These are phyloP conservation scores for Xanthia togata DNA, from an alignment of 2,888 invertebrate species.

Conservation along the genomic window DNA sequence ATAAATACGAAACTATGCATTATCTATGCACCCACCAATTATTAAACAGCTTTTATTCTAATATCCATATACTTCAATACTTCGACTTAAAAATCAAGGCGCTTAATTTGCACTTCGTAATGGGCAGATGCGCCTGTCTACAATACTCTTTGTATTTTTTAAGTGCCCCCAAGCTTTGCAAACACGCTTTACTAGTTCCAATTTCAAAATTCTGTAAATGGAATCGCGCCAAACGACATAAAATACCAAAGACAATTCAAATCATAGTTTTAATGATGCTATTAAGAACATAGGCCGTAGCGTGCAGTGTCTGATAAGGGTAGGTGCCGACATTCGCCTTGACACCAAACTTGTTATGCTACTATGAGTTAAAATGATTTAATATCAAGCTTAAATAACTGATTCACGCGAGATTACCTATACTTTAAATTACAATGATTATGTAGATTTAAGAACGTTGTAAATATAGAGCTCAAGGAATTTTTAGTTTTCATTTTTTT, in stretches of 20 bases:
- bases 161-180: no score
- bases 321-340: slow-evolving; percentile 69
- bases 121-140: not conserved
- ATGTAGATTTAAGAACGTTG: slow-evolving; percentile 12
- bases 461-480: slow-evolving; percentile 21
- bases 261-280: slow-evolving; percentile 47
- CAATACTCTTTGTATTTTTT: not conserved
- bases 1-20: slow-evolving; percentile 4
- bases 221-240: slow-evolving; percentile 3
- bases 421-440: slow-evolving; percentile 11
- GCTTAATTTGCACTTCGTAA: not conserved
- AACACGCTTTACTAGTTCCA: not conserved
- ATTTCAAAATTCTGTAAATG: slow-evolving; percentile 24
- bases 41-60: not conserved
- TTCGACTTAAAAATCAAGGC: not conserved
- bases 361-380: slow-evolving; percentile 36
- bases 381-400: slow-evolving; percentile 29
- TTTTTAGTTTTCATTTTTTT: not conserved
- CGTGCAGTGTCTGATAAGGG: slow-evolving; percentile 63
- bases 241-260: slow-evolving; percentile 38
- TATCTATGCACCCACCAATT: not conserved
- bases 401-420: slow-evolving; percentile 33
- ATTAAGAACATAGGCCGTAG: slow-evolving; percentile 41
- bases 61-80: not conserved
- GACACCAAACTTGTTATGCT: slow-evolving; percentile 65